A percentile compares a stretch with the other conserved stretches of the same genome.
phyloP scores from a whole-genome alignment of 2,888 invertebrate genomes.

The Formica aserva region DNA sequence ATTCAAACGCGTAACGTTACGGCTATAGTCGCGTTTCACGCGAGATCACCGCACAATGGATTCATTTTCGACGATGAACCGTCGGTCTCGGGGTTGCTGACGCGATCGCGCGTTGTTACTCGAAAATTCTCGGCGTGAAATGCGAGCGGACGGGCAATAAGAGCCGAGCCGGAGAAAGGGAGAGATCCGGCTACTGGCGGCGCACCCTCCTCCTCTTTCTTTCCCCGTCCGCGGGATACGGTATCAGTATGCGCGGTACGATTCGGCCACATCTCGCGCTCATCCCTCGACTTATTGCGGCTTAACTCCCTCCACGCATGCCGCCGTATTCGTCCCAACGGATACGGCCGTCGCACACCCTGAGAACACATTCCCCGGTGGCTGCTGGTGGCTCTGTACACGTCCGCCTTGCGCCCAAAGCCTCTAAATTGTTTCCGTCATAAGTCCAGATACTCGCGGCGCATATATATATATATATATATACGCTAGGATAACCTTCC shows the following conservation, averaged over 20 bases:
- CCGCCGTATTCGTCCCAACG: constrained; percentile 70
- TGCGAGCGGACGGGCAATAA: constrained; percentile 29
- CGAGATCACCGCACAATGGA: constrained; percentile 29
- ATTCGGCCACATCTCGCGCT: constrained; percentile 86
- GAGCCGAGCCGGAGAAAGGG: constrained; percentile 24
- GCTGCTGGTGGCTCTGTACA: constrained; percentile 61
- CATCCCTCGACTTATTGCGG: constrained; percentile 86
- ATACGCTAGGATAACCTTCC: constrained; percentile 80
- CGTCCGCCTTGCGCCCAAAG: constrained; percentile 80
- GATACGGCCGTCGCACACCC: constrained; percentile 66
- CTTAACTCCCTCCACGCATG: constrained; percentile 80
- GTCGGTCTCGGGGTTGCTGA: constrained; percentile 9
- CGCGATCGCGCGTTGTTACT: constrained; percentile 59
- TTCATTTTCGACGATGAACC: constrained; percentile 46
- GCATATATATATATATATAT: constrained; percentile 75
- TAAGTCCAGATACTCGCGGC: constrained; percentile 85
- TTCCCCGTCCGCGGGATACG: constrained; percentile 74
- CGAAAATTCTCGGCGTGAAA: constrained; percentile 69
- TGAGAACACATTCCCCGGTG: constrained; percentile 61
- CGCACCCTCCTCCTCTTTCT: constrained; percentile 57
- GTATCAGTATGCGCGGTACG: constrained; percentile 86
- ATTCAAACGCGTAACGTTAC: constrained; percentile 11
- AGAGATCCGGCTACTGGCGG: constrained; percentile 24
- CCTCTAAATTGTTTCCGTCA: constrained; percentile 86
- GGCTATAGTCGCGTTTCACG: constrained; percentile 9